Percentiles rank a stretch among this genome's conserved stretches.
Conservation (phyloP, 1,140 invertebrate genomes). For the Drosophila nasuta region DNA sequence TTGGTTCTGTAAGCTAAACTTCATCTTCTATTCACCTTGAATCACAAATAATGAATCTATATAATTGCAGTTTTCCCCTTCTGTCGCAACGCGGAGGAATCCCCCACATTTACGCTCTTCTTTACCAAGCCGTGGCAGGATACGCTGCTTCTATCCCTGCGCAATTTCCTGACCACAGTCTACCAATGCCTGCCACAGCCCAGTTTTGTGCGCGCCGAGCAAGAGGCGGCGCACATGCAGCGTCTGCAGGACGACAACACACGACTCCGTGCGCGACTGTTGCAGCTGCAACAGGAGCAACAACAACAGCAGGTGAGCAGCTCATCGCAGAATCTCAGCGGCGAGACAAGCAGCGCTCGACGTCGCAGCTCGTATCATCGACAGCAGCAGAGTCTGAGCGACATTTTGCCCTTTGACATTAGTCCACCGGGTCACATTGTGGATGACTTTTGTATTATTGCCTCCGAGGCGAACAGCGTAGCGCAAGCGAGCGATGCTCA, state of each 20-base stretch:
- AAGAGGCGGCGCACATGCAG: constrained; percentile 92
- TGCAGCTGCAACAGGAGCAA: constrained; percentile 67
- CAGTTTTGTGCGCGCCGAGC: constrained; percentile 93
- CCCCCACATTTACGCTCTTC: constrained; percentile 93
- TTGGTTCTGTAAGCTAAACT: constrained; percentile 94
- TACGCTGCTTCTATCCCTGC: constrained; percentile 95
- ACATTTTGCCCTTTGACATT: constrained; percentile 87
- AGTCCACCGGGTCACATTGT: constrained; percentile 91
- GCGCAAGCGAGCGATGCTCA: constrained; percentile 86
- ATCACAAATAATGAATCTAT: neutral
- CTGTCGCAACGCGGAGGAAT: constrained; percentile 95
- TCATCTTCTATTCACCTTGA: constrained; percentile 2
- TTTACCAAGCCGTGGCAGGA: constrained; percentile 98
- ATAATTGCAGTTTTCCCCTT: constrained; percentile 93
- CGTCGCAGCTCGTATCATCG: constrained; percentile 87
- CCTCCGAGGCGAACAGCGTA: constrained; percentile 88
- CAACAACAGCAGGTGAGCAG: constrained; percentile 60
- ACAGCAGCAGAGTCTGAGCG: constrained; percentile 85
- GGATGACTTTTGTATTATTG: constrained; percentile 97
- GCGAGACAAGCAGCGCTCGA: constrained; percentile 54
- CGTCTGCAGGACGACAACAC: constrained; percentile 94
- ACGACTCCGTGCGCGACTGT: constrained; percentile 87
- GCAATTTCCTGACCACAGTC: constrained; percentile 96
- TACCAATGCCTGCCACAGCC: constrained; percentile 95
- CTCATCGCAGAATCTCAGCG: constrained; percentile 58